These are phyloP conservation scores for Drymonia ruficornis DNA, from an alignment of 2,888 invertebrate genomes.

Conservation along the genomic window DNA sequence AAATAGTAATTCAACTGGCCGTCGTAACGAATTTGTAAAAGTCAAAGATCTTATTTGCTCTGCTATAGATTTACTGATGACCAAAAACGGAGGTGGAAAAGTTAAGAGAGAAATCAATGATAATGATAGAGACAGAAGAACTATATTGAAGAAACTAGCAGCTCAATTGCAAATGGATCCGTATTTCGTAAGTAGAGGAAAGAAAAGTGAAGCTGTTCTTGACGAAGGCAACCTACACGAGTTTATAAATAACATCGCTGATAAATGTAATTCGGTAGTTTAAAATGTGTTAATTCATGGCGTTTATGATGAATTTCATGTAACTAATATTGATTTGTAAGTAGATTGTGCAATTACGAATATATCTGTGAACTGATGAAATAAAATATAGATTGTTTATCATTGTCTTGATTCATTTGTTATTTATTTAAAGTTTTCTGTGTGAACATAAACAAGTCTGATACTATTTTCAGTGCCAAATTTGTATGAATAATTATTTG, in stretches of 20 bases:
- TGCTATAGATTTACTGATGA: conserved; percentile 56
- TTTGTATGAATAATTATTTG: too few relatives aligned
- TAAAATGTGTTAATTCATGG: conserved; percentile 1
- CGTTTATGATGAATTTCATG: neutral
- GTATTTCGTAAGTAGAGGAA: conserved; percentile 76
- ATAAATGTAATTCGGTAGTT: conserved; percentile 57
- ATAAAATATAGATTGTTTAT: conserved; percentile 52
- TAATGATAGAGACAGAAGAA: conserved; percentile 68
- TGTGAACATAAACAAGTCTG: neutral
- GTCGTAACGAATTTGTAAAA: conserved; percentile 51
- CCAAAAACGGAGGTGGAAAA: conserved; percentile 47
- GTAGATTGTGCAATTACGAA: conserved; percentile 22
- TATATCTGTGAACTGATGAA: conserved; percentile 39
- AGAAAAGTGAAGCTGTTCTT: conserved; percentile 51
- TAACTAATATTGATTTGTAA: neutral
- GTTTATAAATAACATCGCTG: conserved; percentile 61
- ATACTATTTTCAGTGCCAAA: too few relatives aligned
- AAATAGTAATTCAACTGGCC: conserved; percentile 36
- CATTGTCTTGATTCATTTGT: conserved; percentile 3
- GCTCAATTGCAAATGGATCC: conserved; percentile 75
- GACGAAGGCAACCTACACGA: conserved; percentile 52
- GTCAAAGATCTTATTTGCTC: conserved; percentile 70
- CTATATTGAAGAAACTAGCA: conserved; percentile 70
- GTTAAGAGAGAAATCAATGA: conserved; percentile 64
- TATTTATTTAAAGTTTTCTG: neutral